Evolutionary conservation across 1,140 invertebrate species (phyloP).

Genomic region (Zaprionus ornatus): DNA sequence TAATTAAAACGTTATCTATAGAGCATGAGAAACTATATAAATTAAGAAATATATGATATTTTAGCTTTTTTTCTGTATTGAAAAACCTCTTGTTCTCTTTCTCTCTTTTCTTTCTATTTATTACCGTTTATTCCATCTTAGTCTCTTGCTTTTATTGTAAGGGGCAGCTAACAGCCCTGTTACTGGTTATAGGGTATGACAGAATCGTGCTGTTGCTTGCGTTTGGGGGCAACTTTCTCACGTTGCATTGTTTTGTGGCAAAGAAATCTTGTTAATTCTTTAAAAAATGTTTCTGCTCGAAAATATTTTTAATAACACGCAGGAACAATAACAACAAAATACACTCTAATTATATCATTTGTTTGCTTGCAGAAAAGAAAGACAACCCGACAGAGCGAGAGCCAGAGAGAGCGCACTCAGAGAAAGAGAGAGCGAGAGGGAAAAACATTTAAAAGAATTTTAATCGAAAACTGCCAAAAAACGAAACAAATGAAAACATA

Average conservation of each 20-base stretch:
- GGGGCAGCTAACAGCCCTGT: no score
- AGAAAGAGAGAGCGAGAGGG: conserved; percentile 10
- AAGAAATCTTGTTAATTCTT: conserved; percentile 1
- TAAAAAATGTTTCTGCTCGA: background rate
- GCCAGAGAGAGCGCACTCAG: background rate
- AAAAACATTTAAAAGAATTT: conserved; percentile 74
- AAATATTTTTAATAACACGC: conserved; percentile 5
- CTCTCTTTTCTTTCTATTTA: no score
- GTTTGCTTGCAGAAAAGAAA: conserved; percentile 1
- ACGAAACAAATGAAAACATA: conserved; percentile 46
- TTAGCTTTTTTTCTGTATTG: no score
- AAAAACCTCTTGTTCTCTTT: no score
- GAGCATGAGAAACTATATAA: no score
- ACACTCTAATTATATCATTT: conserved; percentile 4
- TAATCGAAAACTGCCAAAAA: conserved; percentile 77
- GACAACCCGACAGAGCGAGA: background rate
- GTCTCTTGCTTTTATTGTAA: no score
- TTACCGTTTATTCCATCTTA: no score
- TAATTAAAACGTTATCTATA: no score
- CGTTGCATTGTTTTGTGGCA: conserved; percentile 1
- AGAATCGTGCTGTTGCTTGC: background rate
- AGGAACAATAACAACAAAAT: background rate
- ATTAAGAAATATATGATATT: no score
- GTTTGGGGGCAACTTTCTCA: background rate
- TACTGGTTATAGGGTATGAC: background rate